phyloP scores from a whole-genome alignment of 2,113 vertebrate genomes.

The Argyrosomus japonicus region DNA sequence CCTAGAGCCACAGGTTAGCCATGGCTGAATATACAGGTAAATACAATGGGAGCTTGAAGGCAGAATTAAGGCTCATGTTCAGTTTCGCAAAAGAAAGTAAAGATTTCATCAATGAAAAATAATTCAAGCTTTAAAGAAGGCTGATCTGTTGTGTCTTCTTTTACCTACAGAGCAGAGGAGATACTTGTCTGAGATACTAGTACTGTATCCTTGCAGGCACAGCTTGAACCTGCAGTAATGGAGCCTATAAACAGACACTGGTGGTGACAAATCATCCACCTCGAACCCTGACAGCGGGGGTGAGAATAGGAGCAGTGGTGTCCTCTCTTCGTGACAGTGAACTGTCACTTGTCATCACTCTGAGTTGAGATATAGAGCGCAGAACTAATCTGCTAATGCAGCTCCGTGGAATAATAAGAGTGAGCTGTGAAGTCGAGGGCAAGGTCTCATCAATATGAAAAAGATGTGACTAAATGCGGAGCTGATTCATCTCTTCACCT shows the following conservation, averaged over 20 bases:
- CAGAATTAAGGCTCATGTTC: background rate
- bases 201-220: conserved; percentile 32
- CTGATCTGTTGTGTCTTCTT: background rate
- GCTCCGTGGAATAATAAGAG: conserved; percentile 56
- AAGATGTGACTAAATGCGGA: conserved; percentile 21
- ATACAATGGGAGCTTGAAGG: background rate
- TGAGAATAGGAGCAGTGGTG: conserved; percentile 56
- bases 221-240: conserved; percentile 55
- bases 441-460: conserved; percentile 57
- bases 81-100: background rate
- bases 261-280: conserved; percentile 69
- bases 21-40: background rate
- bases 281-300: conserved; percentile 64
- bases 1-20: no score
- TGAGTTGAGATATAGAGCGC: conserved; percentile 45
- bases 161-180: background rate
- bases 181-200: conserved; percentile 4
- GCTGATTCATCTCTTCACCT: conserved; percentile 41
- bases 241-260: conserved; percentile 56
- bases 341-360: conserved; percentile 59
- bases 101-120: background rate
- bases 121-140: background rate
- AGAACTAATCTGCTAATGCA: conserved; percentile 76
- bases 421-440: conserved; percentile 49
- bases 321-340: conserved; percentile 60